Conservation (phyloP, 2,113 vertebrate genomes). For the Antidorcas marsupialis region DNA sequence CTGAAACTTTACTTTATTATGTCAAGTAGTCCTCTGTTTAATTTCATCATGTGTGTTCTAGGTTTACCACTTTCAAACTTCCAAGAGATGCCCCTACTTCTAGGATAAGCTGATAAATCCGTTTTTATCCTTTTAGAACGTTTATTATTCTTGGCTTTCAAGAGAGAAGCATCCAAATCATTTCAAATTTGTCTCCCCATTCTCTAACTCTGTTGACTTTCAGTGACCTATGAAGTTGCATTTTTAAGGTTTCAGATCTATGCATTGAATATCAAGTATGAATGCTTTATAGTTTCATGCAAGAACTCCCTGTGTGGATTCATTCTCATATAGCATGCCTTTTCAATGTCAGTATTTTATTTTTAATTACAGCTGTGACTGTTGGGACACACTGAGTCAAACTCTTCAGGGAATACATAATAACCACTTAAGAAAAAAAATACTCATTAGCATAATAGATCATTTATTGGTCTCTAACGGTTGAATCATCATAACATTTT, state of each 20-base stretch:
- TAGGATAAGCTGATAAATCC: background rate
- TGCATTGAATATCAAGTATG: background rate
- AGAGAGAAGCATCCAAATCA: background rate
- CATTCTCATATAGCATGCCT: background rate
- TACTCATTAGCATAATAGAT: background rate
- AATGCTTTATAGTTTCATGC: background rate
- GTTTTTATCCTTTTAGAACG: background rate
- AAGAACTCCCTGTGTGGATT: background rate
- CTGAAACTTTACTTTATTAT: conserved; percentile 18
- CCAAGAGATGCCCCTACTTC: background rate
- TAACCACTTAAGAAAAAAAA: background rate
- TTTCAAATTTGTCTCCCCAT: background rate
- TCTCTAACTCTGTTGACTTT: background rate
- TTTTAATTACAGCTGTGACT: conserved; percentile 7
- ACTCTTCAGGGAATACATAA: background rate
- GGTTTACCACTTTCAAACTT: background rate
- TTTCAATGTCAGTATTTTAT: background rate
- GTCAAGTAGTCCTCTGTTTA: background rate
- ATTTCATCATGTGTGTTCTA: background rate
- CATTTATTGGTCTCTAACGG: background rate
- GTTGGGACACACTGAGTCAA: background rate
- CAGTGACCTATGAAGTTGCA: background rate
- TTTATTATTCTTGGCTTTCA: background rate
- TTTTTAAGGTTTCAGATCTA: background rate
- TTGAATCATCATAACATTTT: background rate